Evolutionary conservation across 2,888 invertebrate genomes (phyloP), one percentile per base, ranked within the genome.

Genomic region (Teleiodes luculella): DNA sequence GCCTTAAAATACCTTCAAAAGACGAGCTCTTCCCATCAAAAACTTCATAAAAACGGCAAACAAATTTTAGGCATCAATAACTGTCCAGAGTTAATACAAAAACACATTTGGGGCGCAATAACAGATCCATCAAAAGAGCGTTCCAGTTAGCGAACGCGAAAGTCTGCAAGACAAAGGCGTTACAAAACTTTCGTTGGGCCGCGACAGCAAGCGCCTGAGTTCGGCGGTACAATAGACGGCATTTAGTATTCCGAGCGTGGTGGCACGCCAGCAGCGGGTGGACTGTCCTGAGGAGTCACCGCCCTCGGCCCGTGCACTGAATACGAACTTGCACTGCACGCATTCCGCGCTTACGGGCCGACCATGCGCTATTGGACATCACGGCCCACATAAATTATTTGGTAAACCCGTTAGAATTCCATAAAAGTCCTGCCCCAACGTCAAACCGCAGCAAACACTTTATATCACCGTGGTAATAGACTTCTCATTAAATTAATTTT

Each of bases 211-310:
- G 66, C 70, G 71, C 71, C 69, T 71, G 67, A 74, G 71, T 74
- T 77, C 65, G 69, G 65, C 65, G 65, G 68, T 67, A 84, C 80
- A 83, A 83, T 79, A 72, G 74, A 33, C 59, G 66, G 56, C 71
- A 89, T 89, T n/a, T 89, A 86, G 83, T 87, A 89, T 89, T 83
- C 88, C 64, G 69, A 68, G 68, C 72, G 72, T 71, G 67, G 68
- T 69, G 74, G 76, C 76, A 75, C 78, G 76, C 79, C 75, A 76
- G 77, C 72, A 76, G 77, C 72, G 75, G 74, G 73, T 80, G 81
- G 76, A 82, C 80, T 74, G 79, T 74, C 72, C 77, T 72, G 80
- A 81, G 81, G 81, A 86, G 88, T 88, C 88, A 86, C 78, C 83
- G 87, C 66, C 84, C 86, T 80, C 78, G 59, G 62, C 61, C 61